Evolutionary conservation across 1,140 invertebrate species (phyloP), one percentile per base, ranked within the genome.

Genomic region (Glossosoma conforme): DNA sequence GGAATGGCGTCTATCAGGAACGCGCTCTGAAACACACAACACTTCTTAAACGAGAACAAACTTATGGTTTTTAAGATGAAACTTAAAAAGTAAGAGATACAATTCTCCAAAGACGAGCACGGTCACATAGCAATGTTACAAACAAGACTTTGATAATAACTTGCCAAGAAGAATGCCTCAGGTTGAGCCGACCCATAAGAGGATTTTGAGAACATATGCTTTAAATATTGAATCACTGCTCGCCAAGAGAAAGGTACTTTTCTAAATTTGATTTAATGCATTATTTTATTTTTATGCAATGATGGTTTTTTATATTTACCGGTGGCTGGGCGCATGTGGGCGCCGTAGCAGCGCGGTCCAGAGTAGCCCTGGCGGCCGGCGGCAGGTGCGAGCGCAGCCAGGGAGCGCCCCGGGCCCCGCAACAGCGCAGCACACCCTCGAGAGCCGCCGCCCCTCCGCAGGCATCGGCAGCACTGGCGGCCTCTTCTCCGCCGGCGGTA

Each of bases 1-100:
- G 89, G 89, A 56, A 92, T 85, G 4, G 89, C 83, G 62, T 93
- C 87, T 57, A 81, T 84, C 13, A 82, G 77, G 62, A 84, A 87
- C 3, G 81, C 80, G 33, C 79, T 80, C 86, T 89, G 65, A 28
- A 75, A 75, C 35, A 42, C 45, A 51, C 4, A 33, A 33, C 11
- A 33, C n/a, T n/a, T n/a, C n/a, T n/a, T n/a, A n/a, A n/a, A n/a
- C n/a, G n/a, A n/a, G n/a, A n/a, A n/a, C n/a, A n/a, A n/a, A n/a
- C n/a, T n/a, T n/a, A 37, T 14, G 14, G 14, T 37, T 9, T 37
- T 6, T 37, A 37, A n/a, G 14, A 37, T 37, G 14, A 37, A n/a
- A 37, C 6, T 28, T 28, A 28, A 28, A 28, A 8, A 28, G 25
- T 28, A 8, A 28, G n/a, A 8, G 25, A 8, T 28, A n/a, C 6